Evolutionary conservation across 2,888 invertebrate genomes (phyloP).

Genomic region (Peribatodes rhomboidaria): DNA sequence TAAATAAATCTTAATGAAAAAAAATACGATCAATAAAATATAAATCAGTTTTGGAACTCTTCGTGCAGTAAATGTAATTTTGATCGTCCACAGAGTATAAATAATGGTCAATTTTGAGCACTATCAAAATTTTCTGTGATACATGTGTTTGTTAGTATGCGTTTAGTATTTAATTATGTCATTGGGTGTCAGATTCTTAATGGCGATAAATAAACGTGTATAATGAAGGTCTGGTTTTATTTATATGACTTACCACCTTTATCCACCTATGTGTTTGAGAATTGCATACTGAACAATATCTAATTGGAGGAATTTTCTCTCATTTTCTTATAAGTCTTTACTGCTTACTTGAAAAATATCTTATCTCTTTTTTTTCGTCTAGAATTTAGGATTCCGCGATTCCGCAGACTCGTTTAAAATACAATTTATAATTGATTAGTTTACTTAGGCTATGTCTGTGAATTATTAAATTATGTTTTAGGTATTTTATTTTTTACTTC

Average conservation of each 20-base stretch:
- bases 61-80: slow-evolving; percentile 34
- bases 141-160: slow-evolving; percentile 79
- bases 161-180: slow-evolving; percentile 65
- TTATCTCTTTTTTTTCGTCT: too few relatives aligned
- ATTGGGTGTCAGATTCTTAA: slow-evolving; percentile 78
- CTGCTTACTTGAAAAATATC: too few relatives aligned
- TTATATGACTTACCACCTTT: slow-evolving; percentile 16
- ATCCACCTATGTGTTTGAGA: too few relatives aligned
- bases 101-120: slow-evolving; percentile 83
- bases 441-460: too few relatives aligned
- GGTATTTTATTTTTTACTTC: too few relatives aligned
- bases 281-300: too few relatives aligned
- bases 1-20: slow-evolving; percentile 9
- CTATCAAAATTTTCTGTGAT: slow-evolving; percentile 86
- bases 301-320: too few relatives aligned
- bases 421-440: too few relatives aligned
- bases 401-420: too few relatives aligned
- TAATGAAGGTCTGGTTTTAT: slow-evolving; percentile 43
- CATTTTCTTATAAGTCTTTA: too few relatives aligned
- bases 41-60: slow-evolving; percentile 13
- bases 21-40: slow-evolving; percentile 6
- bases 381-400: too few relatives aligned
- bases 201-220: slow-evolving; percentile 81
- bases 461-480: too few relatives aligned
- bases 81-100: slow-evolving; percentile 74